phyloP scores from a whole-genome alignment of 1,140 invertebrate species.

The Atta colombica region DNA sequence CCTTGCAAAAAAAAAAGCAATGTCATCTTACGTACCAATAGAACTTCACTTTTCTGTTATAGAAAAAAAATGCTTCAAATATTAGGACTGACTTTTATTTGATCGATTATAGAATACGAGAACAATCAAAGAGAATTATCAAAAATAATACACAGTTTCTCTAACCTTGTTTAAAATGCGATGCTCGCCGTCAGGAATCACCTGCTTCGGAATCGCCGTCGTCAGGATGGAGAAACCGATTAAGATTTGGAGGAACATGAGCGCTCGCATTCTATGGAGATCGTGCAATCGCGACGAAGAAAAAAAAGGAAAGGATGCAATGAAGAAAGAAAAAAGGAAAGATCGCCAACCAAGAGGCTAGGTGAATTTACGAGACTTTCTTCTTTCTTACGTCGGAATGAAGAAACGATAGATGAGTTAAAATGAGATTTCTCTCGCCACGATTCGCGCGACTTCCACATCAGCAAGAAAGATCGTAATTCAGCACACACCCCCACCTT shows the following conservation, averaged over 20 bases:
- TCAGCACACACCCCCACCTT: constrained; percentile 26
- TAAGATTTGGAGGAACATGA: constrained; percentile 72
- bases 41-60: not conserved
- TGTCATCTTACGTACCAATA: not conserved
- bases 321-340: not conserved
- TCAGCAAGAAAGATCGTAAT: constrained; percentile 38
- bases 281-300: not conserved
- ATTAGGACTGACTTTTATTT: constrained; percentile 16
- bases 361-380: not conserved
- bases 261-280: constrained; percentile 60
- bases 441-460: constrained; percentile 33
- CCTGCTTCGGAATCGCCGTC: constrained; percentile 85
- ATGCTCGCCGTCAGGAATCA: constrained; percentile 88
- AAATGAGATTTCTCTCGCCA: not conserved
- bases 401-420: not conserved
- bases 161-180: constrained; percentile 86
- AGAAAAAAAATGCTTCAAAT: not conserved
- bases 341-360: not conserved
- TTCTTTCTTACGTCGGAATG: not conserved
- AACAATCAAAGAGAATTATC: not conserved
- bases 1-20: too few species aligned
- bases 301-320: not conserved
- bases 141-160: not conserved
- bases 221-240: constrained; percentile 73
- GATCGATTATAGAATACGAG: not conserved